phyloP scores from a whole-genome alignment of 2,113 vertebrate species.

The Alosa alosa region DNA sequence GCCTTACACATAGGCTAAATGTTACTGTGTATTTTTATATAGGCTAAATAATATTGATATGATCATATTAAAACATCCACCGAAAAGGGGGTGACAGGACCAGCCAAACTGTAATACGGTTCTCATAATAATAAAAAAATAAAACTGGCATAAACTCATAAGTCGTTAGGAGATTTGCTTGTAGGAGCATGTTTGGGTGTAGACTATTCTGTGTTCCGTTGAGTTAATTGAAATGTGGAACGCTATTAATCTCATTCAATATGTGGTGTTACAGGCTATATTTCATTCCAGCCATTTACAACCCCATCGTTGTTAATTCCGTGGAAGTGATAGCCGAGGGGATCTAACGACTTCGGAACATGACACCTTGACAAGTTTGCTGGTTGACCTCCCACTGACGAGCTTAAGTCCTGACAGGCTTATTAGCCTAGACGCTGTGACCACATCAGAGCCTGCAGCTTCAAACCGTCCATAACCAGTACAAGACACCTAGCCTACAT shows the following conservation, averaged over 20 bases:
- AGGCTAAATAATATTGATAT: no score
- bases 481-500: no score
- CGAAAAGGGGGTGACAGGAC: background rate
- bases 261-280: background rate
- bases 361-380: conserved; percentile 29
- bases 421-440: conserved; percentile 39
- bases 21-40: no score
- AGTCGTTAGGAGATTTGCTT: background rate
- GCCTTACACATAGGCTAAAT: no score
- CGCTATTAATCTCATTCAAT: no score
- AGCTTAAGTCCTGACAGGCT: conserved; percentile 45
- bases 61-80: background rate
- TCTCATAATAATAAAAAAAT: background rate
- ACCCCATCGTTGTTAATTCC: background rate
- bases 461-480: background rate
- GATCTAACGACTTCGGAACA: conserved; percentile 57
- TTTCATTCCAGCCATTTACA: background rate
- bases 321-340: conserved; percentile 53
- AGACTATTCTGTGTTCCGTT: no score
- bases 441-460: conserved; percentile 19
- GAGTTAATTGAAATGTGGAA: no score
- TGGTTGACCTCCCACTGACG: conserved; percentile 32
- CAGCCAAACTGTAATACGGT: background rate
- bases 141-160: background rate
- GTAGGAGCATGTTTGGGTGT: background rate